Conservation (phyloP, 2,888 invertebrate species). For the Lycia hirtaria region DNA sequence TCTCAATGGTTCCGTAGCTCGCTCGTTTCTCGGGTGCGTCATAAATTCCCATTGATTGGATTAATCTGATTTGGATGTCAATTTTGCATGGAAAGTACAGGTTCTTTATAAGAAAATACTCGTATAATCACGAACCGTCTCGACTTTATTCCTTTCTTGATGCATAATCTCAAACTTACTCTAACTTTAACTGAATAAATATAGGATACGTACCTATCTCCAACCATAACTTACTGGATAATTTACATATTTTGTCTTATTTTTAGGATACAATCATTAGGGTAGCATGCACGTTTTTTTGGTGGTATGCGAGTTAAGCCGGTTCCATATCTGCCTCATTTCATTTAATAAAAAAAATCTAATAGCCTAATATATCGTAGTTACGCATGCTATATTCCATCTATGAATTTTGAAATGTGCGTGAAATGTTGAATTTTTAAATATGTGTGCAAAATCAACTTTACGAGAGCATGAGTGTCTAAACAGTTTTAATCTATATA, state of each 20-base stretch:
- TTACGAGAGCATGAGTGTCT: no score
- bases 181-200: conserved; percentile 53
- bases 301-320: conserved; percentile 13
- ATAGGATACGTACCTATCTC: conserved; percentile 54
- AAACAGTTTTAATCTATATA: no score
- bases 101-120: conserved; percentile 76
- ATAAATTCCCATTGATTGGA: conserved; percentile 86
- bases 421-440: no score
- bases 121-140: conserved; percentile 62
- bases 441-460: no score
- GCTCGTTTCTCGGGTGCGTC: conserved; percentile 79
- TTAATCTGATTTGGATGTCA: conserved; percentile 86
- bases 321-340: no score
- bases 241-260: conserved; percentile 46
- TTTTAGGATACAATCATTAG: conserved; percentile 66
- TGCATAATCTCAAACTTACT: conserved; percentile 70
- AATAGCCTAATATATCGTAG: no score
- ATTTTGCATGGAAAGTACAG: conserved; percentile 79
- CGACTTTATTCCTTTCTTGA: conserved; percentile 65
- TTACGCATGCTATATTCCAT: no score
- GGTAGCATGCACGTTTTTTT: conserved; percentile 27
- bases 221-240: conserved; percentile 54
- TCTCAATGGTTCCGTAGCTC: conserved; percentile 69
- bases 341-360: no score
- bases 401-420: no score